Conservation (phyloP, 2,888 invertebrate genomes). For the Tenthredo livida region DNA sequence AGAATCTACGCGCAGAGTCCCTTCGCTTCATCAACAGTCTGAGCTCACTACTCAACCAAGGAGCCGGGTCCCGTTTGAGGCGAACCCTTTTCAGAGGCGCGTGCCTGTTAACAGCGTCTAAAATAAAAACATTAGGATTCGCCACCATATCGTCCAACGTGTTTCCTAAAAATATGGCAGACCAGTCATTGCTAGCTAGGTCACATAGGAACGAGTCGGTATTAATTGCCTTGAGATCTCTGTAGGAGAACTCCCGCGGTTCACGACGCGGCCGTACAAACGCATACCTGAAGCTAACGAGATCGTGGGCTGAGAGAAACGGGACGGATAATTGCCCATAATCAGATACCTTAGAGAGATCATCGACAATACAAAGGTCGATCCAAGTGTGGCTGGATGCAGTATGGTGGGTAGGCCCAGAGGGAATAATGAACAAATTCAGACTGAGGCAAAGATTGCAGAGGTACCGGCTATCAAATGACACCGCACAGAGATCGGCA, state of each 20-base stretch:
- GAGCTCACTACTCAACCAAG: not conserved
- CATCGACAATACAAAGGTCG: conserved; percentile 44
- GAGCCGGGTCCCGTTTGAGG: not conserved
- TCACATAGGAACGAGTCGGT: not conserved
- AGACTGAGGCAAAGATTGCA: conserved; percentile 24
- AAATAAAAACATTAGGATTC: not conserved
- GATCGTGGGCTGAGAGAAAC: not conserved
- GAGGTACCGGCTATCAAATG: conserved; percentile 22
- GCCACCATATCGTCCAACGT: not conserved
- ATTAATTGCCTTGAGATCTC: not conserved
- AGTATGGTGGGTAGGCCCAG: conserved; percentile 46
- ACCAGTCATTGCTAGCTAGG: not conserved
- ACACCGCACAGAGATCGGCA: conserved; percentile 14
- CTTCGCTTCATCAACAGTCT: not conserved
- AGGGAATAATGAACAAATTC: conserved; percentile 43
- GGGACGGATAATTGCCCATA: not conserved
- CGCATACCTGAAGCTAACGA: not conserved
- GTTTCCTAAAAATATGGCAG: not conserved
- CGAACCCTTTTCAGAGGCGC: not conserved
- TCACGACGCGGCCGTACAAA: not conserved
- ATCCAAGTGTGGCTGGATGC: conserved; percentile 46
- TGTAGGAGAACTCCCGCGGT: not conserved
- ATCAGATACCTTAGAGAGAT: not conserved
- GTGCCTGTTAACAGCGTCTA: not conserved
- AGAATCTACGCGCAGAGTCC: not conserved